Evolutionary conservation across 2,113 vertebrate genomes (phyloP), one percentile per base, ranked within the genome.

Genomic region (Mesocricetus auratus): DNA sequence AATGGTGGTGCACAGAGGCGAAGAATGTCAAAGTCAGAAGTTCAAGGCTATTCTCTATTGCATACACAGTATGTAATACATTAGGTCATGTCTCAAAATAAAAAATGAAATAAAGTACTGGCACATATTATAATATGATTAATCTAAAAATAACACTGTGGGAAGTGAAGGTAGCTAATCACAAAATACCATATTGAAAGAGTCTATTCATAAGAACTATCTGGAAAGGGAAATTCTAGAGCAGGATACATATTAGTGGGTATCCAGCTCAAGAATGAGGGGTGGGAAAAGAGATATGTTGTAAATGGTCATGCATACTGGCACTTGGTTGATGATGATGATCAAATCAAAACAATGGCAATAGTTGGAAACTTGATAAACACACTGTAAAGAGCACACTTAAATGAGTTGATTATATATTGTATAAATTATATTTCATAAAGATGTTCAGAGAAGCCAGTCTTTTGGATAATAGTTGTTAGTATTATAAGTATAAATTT

Each of bases 131-230:
- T 36, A 86, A 64, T 36, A 69, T 60, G 19, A 75, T 17, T 19
- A 79, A 90, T 10, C 78, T 93, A 31, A 75, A 89, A 96, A 96
- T 93, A 75, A 75, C 33, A 22, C 53, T 10, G 79, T n/a, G 21
- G 39, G 31, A 92, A 53, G 11, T 60, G n/a, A 92, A 88, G 74
- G 45, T 64, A 96, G 26, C 3, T 33, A 75, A 4, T 42, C 64
- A 91, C 21, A 24, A 85, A 91, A 83, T 17, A 79, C 24, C 9
- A 62, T 68, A 17, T 15, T 77, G 7, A 22, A 77, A 39, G 2
- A 93, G 71, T 91, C 24, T 19, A 29, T 73, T 81, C 68, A 66
- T 36, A 71, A n/a, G 2, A 88, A 89, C 66, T 92, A 64, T 45
- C 4, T 31, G 78, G 24, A 78, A 71, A 93, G 17, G 21, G 24